Evolutionary conservation across 2,113 vertebrate genomes (phyloP).

Genomic region (Grus americana): DNA sequence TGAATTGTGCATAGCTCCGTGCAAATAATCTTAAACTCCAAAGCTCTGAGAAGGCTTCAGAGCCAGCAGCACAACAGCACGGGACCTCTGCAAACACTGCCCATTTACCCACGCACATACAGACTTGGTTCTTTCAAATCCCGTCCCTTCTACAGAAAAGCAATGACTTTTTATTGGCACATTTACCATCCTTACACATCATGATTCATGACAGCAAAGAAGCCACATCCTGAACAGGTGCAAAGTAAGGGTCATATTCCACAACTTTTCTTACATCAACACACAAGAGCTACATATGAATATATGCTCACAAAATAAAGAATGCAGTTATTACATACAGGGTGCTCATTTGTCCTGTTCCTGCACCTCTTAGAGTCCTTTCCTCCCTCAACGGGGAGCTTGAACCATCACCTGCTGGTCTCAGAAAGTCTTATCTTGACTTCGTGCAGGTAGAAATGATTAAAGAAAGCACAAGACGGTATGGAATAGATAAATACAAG

Average conservation of each 20-base stretch:
- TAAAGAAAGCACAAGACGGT: background rate
- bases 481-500: background rate
- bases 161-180: background rate
- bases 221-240: background rate
- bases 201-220: background rate
- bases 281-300: background rate
- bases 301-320: background rate
- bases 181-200: background rate
- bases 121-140: background rate
- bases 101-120: background rate
- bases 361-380: background rate
- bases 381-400: background rate
- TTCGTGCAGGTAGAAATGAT: background rate
- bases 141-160: background rate
- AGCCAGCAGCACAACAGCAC: background rate
- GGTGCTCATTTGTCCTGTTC: background rate
- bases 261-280: background rate
- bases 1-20: background rate
- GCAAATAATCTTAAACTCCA: background rate
- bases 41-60: background rate
- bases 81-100: background rate
- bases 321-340: background rate
- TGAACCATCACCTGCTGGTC: background rate
- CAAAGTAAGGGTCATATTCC: background rate
- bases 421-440: background rate